Base-by-base conservation (phyloP, 2,888 invertebrate genomes). In the Byasa hedistus region DNA sequence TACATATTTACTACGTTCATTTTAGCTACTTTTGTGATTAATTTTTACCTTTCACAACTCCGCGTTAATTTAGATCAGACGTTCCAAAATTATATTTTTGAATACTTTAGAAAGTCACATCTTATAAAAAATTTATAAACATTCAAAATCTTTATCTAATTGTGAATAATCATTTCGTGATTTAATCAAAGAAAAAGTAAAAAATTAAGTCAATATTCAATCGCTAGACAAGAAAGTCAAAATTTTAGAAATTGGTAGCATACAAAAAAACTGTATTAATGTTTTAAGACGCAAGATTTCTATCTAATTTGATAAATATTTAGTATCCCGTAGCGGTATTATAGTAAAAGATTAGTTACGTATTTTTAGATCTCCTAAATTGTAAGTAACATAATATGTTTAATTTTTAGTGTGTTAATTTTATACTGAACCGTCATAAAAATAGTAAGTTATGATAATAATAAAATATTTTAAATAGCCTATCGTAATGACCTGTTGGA, bases 201-300 rank as follows among this genome's bases (percentile, higher is more conserved):
- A 48, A 58, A 58, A 58, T 58, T 58, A 58, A 39, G 3, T 58
- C 22, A 24, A 19, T 17, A 44, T 44, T 58, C 44, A 15, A 44
- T 19, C 17, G 19, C 15, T 44, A 51, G 48, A 51, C n/a, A 52
- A 8, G 60, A 60, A 60, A 60, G 32, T 60, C 60, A 32, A 60
- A 60, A 60, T 27, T 17, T 32, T 27, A n/a, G 22, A 32, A 32
- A 32, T 52, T 60, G 4, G n/a, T 21, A 21, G 52, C 21, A 12
- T 52, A 52, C 7, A 17, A 19, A 44, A 19, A 44, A 10, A 0
- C 1, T 44, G 44, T 15, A 44, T 44, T 15, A 44, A 15, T 17
- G 44, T 17, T 44, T 44, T 44, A 1, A 44, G 44, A 44, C 17
- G 15, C 44, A 15, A 44, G 44, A 44, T 44, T 44, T 44, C 44